Evolutionary conservation across 2,888 invertebrate species (phyloP).

Genomic region (Scaptomyza polygonia): DNA sequence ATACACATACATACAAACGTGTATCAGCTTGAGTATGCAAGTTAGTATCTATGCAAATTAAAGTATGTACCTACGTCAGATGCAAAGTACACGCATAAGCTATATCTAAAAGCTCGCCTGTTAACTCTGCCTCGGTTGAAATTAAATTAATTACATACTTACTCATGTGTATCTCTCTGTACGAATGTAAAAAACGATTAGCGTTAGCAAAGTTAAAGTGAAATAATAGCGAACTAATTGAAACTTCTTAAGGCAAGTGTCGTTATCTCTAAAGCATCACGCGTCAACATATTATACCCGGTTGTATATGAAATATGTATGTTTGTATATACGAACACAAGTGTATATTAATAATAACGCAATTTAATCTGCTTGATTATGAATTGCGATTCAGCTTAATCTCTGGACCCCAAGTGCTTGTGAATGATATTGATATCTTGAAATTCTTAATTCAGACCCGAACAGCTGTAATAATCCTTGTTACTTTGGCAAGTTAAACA

Average conservation of each 20-base stretch:
- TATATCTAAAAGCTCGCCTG: conserved; percentile 39
- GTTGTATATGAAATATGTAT: not conserved
- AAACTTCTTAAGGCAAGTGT: conserved; percentile 14
- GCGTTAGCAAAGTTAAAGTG: conserved; percentile 17
- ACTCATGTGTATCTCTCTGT: conserved; percentile 2
- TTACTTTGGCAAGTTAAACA: too few relatives aligned
- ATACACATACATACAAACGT: not conserved
- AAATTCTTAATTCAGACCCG: not conserved
- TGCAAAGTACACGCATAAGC: conserved; percentile 41
- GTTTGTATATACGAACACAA: not conserved
- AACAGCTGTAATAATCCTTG: not conserved
- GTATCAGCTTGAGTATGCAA: conserved; percentile 10
- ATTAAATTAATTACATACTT: conserved; percentile 4
- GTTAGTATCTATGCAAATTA: conserved; percentile 1
- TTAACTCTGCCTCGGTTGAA: conserved; percentile 27
- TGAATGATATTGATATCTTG: not conserved
- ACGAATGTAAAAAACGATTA: conserved; percentile 24
- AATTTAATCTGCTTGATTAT: conserved; percentile 13
- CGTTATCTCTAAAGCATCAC: conserved; percentile 20
- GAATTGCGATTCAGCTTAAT: conserved; percentile 10
- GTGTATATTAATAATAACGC: conserved; percentile 18
- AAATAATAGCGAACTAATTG: conserved; percentile 28
- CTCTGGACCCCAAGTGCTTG: conserved; percentile 23
- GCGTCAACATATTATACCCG: not conserved
- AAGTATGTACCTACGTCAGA: conserved; percentile 21